phyloP scores from a whole-genome alignment of 1,140 invertebrate genomes.

The Augochlora pura region DNA sequence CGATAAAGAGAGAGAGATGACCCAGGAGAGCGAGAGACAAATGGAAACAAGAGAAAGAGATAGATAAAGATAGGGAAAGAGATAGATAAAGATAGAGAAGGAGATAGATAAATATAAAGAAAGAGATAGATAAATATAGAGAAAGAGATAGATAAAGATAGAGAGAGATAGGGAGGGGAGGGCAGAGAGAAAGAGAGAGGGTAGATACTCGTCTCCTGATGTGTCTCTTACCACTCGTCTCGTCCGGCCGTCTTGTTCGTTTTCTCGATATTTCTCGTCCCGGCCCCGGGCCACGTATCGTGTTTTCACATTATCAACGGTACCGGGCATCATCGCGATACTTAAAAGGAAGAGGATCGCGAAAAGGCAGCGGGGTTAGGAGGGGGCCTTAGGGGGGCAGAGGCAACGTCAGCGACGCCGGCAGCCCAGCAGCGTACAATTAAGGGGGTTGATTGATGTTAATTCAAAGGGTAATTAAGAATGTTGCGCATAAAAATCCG shows the following conservation, averaged over 20 bases:
- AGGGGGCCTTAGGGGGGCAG: constrained; percentile 32
- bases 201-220: background rate
- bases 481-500: constrained; percentile 80
- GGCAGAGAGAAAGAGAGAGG: background rate
- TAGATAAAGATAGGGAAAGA: too few species aligned
- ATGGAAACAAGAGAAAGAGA: too few species aligned
- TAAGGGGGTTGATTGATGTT: constrained; percentile 81
- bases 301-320: constrained; percentile 56
- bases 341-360: background rate
- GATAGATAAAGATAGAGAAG: too few species aligned
- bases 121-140: background rate
- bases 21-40: too few species aligned
- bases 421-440: constrained; percentile 74
- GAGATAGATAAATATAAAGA: too few species aligned
- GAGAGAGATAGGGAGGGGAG: too few species aligned
- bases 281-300: constrained; percentile 44
- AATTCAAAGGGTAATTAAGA: constrained; percentile 82
- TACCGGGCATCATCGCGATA: constrained; percentile 11
- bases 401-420: constrained; percentile 66
- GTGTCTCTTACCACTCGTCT: constrained; percentile 7
- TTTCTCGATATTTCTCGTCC: constrained; percentile 21
- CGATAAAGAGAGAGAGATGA: too few species aligned
- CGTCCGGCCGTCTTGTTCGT: constrained; percentile 29
- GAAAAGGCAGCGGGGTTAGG: background rate
- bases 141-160: too few species aligned